Evolutionary conservation across 2,888 invertebrate species (phyloP), one percentile per base, ranked within the genome.

Genomic region (Leptodirus hochenwartii): DNA sequence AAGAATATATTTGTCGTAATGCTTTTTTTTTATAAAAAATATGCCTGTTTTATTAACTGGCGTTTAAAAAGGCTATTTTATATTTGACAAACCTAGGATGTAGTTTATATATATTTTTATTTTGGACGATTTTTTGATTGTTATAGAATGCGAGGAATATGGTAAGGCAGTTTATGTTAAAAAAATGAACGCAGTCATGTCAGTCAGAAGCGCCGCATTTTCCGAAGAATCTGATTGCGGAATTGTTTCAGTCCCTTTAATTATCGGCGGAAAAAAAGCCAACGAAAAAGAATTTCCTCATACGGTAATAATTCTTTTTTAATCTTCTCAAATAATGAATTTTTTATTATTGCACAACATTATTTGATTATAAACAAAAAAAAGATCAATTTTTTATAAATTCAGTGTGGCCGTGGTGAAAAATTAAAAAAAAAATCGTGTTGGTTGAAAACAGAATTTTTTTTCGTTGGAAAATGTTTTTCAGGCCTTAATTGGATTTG

Each of bases 211-310:
- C 1, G 35, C 37, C 9, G 35, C 33, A n/a, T 43, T 46, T 29
- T 35, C 29, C 8, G 46, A 50, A 3, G n/a, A n/a, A n/a, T 52
- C 53, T 1, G 45, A 48, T 26, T 57, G 56, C 36, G 50, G 45
- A 13, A 50, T 54, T 22, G 42, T 51, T 3, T 49, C 50, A 22
- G 47, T 50, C 2, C 56, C 56, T 10, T 41, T 57, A n/a, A 52
- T 57, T 28, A 42, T 56, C 20, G 56, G 56, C 4, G 58, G 57
- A 3, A 34, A 36, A 3, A 44, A 45, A 34, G 51, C 53, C 5
- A 42, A 41, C 13, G 40, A 37, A 9, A 47, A 43, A 29, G 52
- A 67, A 34, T 69, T 64, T 42, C 69, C 69, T 3, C 69, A 69
- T 34, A 68, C 67, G 68, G 65, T 38, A 28, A 25, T 35, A 14